Base-by-base conservation (phyloP, 2,888 invertebrate genomes). In the Aricia artaxerxes region DNA sequence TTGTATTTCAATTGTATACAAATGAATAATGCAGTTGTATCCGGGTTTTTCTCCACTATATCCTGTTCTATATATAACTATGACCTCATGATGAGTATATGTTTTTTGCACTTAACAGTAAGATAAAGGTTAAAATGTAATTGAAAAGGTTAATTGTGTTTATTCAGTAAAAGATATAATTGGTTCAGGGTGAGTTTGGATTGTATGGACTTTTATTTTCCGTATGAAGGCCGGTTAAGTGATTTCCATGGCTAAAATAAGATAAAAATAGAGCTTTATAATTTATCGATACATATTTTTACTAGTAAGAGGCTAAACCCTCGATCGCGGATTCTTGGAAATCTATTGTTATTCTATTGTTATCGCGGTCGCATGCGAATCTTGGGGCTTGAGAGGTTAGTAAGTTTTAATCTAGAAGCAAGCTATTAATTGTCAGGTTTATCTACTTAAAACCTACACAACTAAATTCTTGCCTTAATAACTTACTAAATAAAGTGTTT, bases 81-180 rank as follows among this genome's bases (percentile, higher is more conserved):
- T 49, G 78, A 80, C 38, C 72, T 79, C 78, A 73, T 57, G 73
- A 73, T 73, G 78, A 78, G 78, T 78, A 61, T 78, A 78, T 78
- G 40, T 77, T 79, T 80, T 80, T 80, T 80, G 40, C 53, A 69
- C 53, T 60, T 60, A 49, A 60, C 53, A 5, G 53, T 75, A 80
- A 73, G 78, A 80, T 76, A 81, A 80, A 80, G 78, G 78, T 79
- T 79, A 73, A 78, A 80, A 31, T 75, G 44, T 75, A 75, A 75
- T 75, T 75, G 75, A n/a, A 73, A 78, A 78, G 78, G 78, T 78
- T 78, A 78, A 78, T 73, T 78, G 60, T 57, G 73, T 57, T 78
- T 57, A 78, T 60, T 78, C 60, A 78, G 64, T 73, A 35, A 57
- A 73, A 73, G 24, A 40, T 75, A 64, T 64, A 78, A 40, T 61